Conservation (phyloP, 1,140 invertebrate genomes). For the Euwallacea fornicatus region DNA sequence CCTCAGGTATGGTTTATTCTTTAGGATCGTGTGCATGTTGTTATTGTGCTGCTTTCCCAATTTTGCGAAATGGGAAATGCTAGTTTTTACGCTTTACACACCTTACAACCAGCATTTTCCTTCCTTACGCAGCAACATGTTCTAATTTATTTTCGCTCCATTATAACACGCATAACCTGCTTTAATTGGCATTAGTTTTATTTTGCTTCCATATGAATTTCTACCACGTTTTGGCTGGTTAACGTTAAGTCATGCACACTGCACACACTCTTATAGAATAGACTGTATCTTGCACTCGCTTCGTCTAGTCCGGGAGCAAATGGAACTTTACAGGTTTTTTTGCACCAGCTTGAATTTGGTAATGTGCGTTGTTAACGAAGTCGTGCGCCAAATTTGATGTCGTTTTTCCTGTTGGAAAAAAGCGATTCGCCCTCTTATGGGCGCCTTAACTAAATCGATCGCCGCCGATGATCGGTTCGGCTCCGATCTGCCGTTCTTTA, state of each 20-base stretch:
- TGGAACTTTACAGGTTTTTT: neutral
- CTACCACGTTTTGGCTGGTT: neutral
- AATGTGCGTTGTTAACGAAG: too few species aligned
- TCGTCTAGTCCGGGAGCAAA: neutral
- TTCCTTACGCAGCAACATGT: too few species aligned
- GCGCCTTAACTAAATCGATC: too few species aligned
- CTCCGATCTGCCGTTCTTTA: too few species aligned
- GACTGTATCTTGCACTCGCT: slow-evolving; percentile 8
- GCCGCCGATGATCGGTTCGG: too few species aligned
- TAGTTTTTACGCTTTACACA: too few species aligned
- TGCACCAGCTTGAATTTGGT: neutral
- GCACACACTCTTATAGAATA: slow-evolving; percentile 14
- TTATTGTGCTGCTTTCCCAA: neutral
- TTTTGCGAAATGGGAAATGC: too few species aligned
- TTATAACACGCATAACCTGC: neutral
- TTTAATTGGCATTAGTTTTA: neutral
- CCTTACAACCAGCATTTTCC: too few species aligned
- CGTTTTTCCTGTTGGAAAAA: too few species aligned
- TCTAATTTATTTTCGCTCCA: too few species aligned
- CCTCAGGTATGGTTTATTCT: slow-evolving; percentile 66
- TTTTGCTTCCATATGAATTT: neutral
- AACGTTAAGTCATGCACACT: slow-evolving; percentile 1
- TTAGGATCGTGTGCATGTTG: slow-evolving; percentile 37
- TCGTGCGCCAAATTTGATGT: too few species aligned
- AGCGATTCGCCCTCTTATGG: too few species aligned